These are phyloP conservation scores for Enteromius argenteus DNA, from an alignment of 2,797 vertebrate species.

Conservation along the genomic window DNA sequence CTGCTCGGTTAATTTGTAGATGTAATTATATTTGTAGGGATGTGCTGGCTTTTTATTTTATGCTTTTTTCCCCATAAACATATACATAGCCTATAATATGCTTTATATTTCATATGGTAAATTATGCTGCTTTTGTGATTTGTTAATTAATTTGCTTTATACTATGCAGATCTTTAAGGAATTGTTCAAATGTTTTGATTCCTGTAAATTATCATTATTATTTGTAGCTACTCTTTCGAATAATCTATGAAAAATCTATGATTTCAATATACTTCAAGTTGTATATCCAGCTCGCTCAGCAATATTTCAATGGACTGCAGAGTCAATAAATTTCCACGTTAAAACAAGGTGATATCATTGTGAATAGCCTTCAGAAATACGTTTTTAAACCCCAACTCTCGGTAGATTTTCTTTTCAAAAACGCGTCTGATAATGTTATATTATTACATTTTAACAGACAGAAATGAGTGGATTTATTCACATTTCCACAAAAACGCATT, in stretches of 20 bases:
- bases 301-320: constrained; percentile 10
- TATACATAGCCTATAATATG: not conserved
- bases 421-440: constrained; percentile 11
- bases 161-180: not conserved
- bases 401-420: not conserved
- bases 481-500: constrained; percentile 57
- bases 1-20: not conserved
- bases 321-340: not conserved
- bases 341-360: not conserved
- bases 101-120: not conserved
- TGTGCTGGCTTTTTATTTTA: not conserved
- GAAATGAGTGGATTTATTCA: constrained; percentile 58
- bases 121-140: not conserved
- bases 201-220: not conserved
- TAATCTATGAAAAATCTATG: not conserved
- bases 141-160: not conserved
- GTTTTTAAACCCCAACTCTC: not conserved
- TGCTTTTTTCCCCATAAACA: not conserved
- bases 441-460: constrained; percentile 61
- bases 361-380: not conserved
- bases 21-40: not conserved
- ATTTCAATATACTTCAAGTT: constrained; percentile 1
- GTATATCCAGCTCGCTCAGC: not conserved
- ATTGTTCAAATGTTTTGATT: not conserved
- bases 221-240: not conserved